phyloP scores from a whole-genome alignment of 2,113 vertebrate species.

The Chrysochloris asiatica region DNA sequence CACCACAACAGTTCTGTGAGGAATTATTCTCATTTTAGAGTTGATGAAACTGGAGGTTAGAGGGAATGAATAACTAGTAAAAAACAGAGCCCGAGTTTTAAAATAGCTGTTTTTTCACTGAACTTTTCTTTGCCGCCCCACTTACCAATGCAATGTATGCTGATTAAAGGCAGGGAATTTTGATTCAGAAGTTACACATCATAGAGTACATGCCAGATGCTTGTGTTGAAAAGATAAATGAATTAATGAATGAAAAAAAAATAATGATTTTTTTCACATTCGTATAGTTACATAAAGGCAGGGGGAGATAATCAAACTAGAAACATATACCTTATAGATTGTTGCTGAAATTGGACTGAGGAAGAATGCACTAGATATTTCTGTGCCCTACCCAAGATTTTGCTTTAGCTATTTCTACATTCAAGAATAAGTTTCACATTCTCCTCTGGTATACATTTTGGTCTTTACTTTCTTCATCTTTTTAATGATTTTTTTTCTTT shows the following conservation, averaged over 20 bases:
- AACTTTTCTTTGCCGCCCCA: neutral
- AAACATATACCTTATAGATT: neutral
- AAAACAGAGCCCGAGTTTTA: neutral
- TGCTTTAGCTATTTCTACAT: neutral
- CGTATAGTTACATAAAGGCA: slow-evolving; percentile 47
- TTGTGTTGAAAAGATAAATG: slow-evolving; percentile 21
- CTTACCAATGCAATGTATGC: neutral
- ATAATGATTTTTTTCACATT: slow-evolving; percentile 39
- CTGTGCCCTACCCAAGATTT: slow-evolving; percentile 3
- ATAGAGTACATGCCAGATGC: slow-evolving; percentile 37
- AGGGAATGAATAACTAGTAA: neutral
- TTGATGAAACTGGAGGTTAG: neutral
- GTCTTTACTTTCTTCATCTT: neutral
- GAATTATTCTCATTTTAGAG: slow-evolving; percentile 34
- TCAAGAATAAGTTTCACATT: neutral
- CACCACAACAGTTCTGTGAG: neutral
- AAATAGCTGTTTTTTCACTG: neutral
- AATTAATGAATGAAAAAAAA: slow-evolving; percentile 55
- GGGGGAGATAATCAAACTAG: slow-evolving; percentile 31
- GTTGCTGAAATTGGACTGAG: neutral
- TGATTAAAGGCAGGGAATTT: slow-evolving; percentile 47
- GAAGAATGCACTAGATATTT: neutral
- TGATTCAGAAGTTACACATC: slow-evolving; percentile 34
- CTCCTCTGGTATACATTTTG: neutral
- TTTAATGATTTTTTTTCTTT: neutral